A percentile compares a stretch with the other conserved stretches of the same genome.
phyloP scores from a whole-genome alignment of 2,888 invertebrate species.

The Tridacna gigas region DNA sequence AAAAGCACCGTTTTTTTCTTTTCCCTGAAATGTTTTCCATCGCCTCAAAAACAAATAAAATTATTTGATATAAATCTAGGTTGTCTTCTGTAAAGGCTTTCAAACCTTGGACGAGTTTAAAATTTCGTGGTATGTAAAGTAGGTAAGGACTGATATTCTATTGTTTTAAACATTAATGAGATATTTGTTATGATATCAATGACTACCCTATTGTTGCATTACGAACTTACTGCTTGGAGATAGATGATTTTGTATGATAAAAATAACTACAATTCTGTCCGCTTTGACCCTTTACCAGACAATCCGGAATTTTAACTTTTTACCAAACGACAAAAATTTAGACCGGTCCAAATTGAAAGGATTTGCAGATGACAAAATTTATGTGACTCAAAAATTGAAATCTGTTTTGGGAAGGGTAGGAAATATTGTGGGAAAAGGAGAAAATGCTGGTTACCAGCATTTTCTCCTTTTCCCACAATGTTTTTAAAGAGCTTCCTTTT shows the following conservation, averaged over 20 bases:
- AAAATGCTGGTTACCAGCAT: not conserved
- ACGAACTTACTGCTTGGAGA: not conserved
- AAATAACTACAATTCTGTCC: not conserved
- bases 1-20: too few relatives aligned
- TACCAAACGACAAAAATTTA: not conserved
- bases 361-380: not conserved
- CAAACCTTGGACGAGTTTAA: too few relatives aligned
- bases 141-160: too few relatives aligned
- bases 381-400: not conserved
- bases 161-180: too few relatives aligned
- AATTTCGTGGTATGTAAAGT: too few relatives aligned
- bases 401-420: not conserved
- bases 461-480: constrained; percentile 1
- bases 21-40: too few relatives aligned
- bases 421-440: not conserved
- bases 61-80: too few relatives aligned
- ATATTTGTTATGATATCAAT: constrained; percentile 2
- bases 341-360: not conserved
- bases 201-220: constrained; percentile 9
- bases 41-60: too few relatives aligned
- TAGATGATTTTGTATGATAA: constrained; percentile 2
- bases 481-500: not conserved
- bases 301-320: not conserved
- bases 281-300: not conserved
- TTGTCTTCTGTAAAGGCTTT: too few relatives aligned